These are phyloP conservation scores for Papilio machaon DNA, from an alignment of 1,140 invertebrate species.

Conservation along the genomic window DNA sequence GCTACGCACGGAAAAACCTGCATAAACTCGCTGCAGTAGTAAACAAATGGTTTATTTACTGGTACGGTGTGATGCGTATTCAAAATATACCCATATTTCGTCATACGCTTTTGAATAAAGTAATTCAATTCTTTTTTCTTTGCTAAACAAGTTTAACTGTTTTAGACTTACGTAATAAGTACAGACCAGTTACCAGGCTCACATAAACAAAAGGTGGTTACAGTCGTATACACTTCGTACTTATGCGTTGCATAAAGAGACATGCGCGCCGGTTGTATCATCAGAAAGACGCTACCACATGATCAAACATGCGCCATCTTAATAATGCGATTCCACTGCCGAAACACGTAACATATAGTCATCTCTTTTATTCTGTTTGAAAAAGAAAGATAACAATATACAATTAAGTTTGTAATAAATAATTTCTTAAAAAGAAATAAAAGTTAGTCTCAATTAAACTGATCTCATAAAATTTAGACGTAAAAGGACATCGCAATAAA, in stretches of 20 bases:
- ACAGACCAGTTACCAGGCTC: not conserved
- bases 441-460: not conserved
- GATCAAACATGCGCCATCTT: not conserved
- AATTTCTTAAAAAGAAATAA: no score
- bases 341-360: not conserved
- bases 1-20: not conserved
- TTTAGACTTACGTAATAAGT: not conserved
- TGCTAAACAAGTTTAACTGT: no score
- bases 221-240: not conserved
- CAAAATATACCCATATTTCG: not conserved
- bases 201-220: not conserved
- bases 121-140: not conserved
- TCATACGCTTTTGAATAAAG: not conserved
- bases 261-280: not conserved
- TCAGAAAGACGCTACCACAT: not conserved
- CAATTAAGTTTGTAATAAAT: no score
- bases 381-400: no score
- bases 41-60: no score
- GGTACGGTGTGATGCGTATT: no score
- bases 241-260: slow-evolving; percentile 9
- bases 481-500: slow-evolving; percentile 5
- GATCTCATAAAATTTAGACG: not conserved
- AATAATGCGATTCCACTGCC: not conserved
- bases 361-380: no score
- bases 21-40: no score